phyloP scores from a whole-genome alignment of 2,113 vertebrate genomes.

The Sphaerodactylus townsendi region DNA sequence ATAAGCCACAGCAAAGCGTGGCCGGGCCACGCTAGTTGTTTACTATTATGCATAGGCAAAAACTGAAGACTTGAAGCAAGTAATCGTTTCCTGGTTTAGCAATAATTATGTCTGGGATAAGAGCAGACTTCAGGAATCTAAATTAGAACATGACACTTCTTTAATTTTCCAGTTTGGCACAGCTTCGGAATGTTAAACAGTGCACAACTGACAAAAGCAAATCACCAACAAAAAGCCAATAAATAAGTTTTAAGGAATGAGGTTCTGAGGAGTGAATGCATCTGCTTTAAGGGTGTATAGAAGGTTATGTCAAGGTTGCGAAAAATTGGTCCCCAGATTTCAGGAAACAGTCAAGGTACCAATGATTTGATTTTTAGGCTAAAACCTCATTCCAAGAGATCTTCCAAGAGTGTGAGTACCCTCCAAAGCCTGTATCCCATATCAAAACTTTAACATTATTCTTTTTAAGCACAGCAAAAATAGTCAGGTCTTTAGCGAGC shows the following conservation, averaged over 20 bases:
- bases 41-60: fast-evolving
- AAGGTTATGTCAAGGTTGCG: conserved; percentile 11
- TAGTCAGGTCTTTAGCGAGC: no score
- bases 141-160: background rate
- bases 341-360: no score
- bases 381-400: no score
- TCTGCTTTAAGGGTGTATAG: background rate
- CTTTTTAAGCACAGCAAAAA: no score
- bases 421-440: no score
- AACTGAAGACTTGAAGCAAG: background rate
- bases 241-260: conserved; percentile 8
- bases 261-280: background rate
- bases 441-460: no score
- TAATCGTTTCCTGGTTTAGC: background rate
- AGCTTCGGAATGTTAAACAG: conserved; percentile 9
- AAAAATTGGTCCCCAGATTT: no score
- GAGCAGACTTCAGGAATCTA: conserved; percentile 11
- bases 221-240: background rate
- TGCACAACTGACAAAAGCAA: conserved; percentile 10
- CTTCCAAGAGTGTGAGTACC: no score
- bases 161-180: conserved; percentile 28
- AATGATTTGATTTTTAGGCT: conserved; percentile 1
- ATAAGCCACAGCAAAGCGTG: no score
- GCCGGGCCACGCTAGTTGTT: no score
- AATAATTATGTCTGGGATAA: conserved; percentile 8